Evolutionary conservation across 2,797 vertebrate species (phyloP).

Genomic region (Harpagifer antarcticus): DNA sequence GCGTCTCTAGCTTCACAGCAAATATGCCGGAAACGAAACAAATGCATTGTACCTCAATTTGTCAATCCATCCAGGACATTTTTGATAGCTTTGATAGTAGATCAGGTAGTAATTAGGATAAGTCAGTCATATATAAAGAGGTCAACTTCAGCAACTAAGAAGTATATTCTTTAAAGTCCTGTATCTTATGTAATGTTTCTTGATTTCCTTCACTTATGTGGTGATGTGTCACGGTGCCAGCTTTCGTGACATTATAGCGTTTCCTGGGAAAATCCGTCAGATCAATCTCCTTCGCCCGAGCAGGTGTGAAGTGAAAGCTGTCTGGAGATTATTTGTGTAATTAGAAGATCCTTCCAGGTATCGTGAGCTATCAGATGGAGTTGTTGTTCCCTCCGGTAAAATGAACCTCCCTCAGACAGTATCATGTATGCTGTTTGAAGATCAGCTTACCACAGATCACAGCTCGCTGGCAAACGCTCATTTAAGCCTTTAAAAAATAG

Average conservation of each 20-base stretch:
- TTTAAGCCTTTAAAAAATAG: slow-evolving; percentile 74
- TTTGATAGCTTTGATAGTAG: not conserved
- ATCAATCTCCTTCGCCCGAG: slow-evolving; percentile 25
- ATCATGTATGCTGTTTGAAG: slow-evolving; percentile 67
- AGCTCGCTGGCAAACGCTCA: slow-evolving; percentile 60
- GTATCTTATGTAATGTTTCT: not conserved
- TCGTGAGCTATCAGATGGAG: not conserved
- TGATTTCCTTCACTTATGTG: not conserved
- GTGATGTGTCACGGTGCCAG: not conserved
- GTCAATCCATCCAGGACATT: not conserved
- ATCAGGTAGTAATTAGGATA: not conserved
- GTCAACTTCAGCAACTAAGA: not conserved
- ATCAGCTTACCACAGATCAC: slow-evolving; percentile 72
- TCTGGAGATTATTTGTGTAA: slow-evolving; percentile 43
- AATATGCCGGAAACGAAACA: too few relatives aligned
- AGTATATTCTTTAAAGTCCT: not conserved
- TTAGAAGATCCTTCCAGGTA: slow-evolving; percentile 44
- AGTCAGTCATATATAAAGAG: not conserved
- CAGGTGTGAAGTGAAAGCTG: slow-evolving; percentile 24
- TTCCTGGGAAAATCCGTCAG: slow-evolving; percentile 10
- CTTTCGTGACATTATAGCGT: not conserved
- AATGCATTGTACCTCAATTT: too few relatives aligned
- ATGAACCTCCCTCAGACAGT: slow-evolving; percentile 45
- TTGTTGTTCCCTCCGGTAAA: slow-evolving; percentile 11
- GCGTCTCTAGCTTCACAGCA: too few relatives aligned